Base-by-base conservation (phyloP, 2,888 invertebrate genomes). In the Lasioglossum pauxillum region DNA sequence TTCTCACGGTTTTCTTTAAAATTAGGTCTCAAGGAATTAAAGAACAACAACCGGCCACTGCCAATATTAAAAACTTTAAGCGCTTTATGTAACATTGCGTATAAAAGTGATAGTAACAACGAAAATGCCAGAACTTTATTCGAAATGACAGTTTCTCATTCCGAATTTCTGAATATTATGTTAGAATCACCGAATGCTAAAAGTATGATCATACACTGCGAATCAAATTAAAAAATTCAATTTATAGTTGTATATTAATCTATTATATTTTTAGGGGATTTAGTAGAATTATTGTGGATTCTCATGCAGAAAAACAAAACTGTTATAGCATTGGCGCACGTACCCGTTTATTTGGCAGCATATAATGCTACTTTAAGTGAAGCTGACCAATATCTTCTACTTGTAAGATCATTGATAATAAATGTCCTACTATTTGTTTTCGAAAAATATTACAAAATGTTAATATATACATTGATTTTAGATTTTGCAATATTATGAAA, bases 131-230 rank as follows among this genome's bases (percentile, higher is more conserved):
- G 95, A 75, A 96, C 96, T 35, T 94, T 98, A 12, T 97, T 97
- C 90, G 97, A 98, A 87, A 97, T 98, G 97, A 96, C 97, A 16
- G 96, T 96, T 7, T 97, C 97, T 0, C 98, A 98, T 95, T 98
- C 98, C 0, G 97, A 97, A 92, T 98, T 98, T 94, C 95, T 97
- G 75, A 97, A 97, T 88, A 96, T 97, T 10, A 96, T 98, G 94
- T 94, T 98, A 31, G 96, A 96, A 84, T 91, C 93, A 53, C 86
- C 92, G 35, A 82, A 75, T 49, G 84, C 89, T 31, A 95, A 95
- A 94, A 92, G 95, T 95, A 90, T 89, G 93, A 87, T 53, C 44
- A 4, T 78, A 27, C 41, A 64, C 12, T 41, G 80, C 12, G 31
- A 71, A 73, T 53, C 19, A n/a, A 38, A 71, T 79, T 53, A 49